These are phyloP conservation scores for Enteromius paludinosus DNA, from an alignment of 2,797 vertebrate genomes.

Conservation along the genomic window DNA sequence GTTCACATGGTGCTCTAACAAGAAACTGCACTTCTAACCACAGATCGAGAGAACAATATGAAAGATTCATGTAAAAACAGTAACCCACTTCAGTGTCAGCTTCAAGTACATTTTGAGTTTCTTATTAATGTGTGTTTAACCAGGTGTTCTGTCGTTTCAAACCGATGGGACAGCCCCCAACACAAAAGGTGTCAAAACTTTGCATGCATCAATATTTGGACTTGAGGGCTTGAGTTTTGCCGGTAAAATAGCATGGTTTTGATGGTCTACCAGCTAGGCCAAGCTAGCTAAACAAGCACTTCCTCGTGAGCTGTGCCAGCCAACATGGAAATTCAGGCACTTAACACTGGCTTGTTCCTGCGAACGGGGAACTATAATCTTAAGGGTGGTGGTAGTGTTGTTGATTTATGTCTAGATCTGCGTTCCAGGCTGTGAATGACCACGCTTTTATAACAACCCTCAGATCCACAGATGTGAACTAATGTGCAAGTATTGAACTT, in stretches of 20 bases:
- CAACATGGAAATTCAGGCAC: neutral
- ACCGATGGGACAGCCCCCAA: neutral
- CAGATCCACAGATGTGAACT: neutral
- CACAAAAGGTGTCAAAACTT: neutral
- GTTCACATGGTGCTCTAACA: too few relatives aligned
- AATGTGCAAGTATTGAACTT: neutral
- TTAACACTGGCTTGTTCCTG: conserved; percentile 12
- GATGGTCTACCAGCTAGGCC: neutral
- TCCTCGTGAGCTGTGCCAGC: neutral
- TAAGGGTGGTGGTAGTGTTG: neutral
- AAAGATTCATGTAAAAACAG: too few relatives aligned
- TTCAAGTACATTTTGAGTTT: neutral
- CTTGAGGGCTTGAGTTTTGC: neutral
- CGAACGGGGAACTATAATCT: neutral
- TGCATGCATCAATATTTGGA: neutral
- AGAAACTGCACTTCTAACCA: too few relatives aligned
- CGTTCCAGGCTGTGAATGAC: conserved; percentile 25
- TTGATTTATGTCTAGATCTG: conserved; percentile 8
- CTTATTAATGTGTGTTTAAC: neutral
- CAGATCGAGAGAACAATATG: too few relatives aligned
- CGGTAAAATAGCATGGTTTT: neutral
- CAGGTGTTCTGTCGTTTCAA: neutral
- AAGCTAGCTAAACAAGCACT: neutral
- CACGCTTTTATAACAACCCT: conserved; percentile 29
- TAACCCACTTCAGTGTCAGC: too few relatives aligned